Evolutionary conservation across 2,797 vertebrate genomes (phyloP), one percentile per base, ranked within the genome.

Genomic region (Aratinga solstitialis): DNA sequence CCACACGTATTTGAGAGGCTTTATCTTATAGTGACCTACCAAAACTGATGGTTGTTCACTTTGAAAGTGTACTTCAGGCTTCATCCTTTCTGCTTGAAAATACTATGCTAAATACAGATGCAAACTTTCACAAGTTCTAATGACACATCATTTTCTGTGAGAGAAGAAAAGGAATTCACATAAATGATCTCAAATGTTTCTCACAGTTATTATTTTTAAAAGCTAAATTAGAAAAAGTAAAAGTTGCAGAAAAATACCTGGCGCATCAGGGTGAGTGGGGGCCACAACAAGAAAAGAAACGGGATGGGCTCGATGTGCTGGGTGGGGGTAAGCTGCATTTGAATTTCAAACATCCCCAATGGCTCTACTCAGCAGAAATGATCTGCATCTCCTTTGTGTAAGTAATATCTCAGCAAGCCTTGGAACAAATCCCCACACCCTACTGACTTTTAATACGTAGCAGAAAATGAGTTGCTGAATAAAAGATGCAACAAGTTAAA

Each of bases 341-440:
- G 91, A 91, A 94, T 96, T 94, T 95, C 93, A 81, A 73, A 71
- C 89, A 22, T 86, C 32, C 56, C 45, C 62, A 34, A 32, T 94
- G 82, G n/a, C 73, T 96, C 93, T 94, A 63, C 58, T 92, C 95
- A 93, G 91, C 95, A 95, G 87, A 94, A 94, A 91, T 81, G 43
- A 77, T 96, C 91, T 95, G 69, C 87, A 63, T 23, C 87, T 93
- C 67, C 71, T 96, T 78, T 85, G 84, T 91, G 89, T 81, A 18
- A 91, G 89, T 59, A 94, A 88, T 88, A 95, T 84, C 94, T 95
- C 89, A 88, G 91, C 85, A 86, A 95, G 86, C 91, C 85, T 94
- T 91, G 91, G 85, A 96, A 95, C 91, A 94, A 95, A 97, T 86
- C 93, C 86, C 83, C 90, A 94, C 90, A 92, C 86, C 87, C 90